Evolutionary conservation across 2,797 vertebrate genomes (phyloP), one percentile per base, ranked within the genome.

Genomic region (Sphenodon punctatus): DNA sequence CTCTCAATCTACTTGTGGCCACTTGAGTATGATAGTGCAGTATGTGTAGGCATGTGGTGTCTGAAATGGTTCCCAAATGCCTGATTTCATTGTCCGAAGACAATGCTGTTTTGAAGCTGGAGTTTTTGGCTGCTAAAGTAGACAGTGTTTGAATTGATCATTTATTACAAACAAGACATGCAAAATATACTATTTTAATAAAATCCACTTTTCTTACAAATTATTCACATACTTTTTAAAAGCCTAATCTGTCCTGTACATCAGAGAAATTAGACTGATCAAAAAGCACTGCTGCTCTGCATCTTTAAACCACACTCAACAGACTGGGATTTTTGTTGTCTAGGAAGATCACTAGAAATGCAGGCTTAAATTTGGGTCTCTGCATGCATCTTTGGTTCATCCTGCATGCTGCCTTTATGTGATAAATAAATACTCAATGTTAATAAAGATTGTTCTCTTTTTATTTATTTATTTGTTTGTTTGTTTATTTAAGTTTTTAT

Each of bases 1-100:
- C 30, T 80, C 66, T 34, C 4, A 49, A 58, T 75, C 67, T 48
- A 48, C 59, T 61, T 61, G 38, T 67, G 41, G 10, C 11, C 48
- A 55, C 16, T 15, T 55, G 13, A 59, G 58, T 70, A 70, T 71
- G 7, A 43, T 43, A 39, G 67, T 43, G 30, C 8, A 48, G 70
- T 61, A 63, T 3, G 7, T 76, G 4, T 63, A 32, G 51, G 20
- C 49, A 49, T 66, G 19, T 17, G 75, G 66, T 41, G 51, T 3
- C 11, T 59, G 30, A 85, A 76, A 74, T 32, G 68, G 38, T 60
- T 48, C 25, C 20, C 9, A 58, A 23, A 0, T 2, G 11, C 43
- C n/a, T 1, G 1, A 55, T n/a, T 56, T 67, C 0, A 66, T 51
- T 7, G 76, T 79, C 64, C 69, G 22, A 67, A 70, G 19, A 66